Conservation (phyloP, 1,140 invertebrate genomes). For the Brachionus sp. region DNA sequence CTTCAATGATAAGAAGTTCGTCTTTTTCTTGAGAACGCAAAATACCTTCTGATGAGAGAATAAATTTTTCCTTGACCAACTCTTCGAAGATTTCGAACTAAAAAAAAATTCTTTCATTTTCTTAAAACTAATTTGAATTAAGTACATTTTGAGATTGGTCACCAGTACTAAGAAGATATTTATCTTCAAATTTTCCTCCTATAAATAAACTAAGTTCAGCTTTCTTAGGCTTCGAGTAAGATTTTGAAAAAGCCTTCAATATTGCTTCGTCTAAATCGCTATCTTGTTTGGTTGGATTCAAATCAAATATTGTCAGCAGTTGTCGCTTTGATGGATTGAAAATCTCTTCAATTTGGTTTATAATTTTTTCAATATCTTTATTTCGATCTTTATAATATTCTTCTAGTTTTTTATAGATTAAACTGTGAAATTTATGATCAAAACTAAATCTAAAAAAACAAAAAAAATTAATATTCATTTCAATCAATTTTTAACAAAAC, state of each 20-base stretch:
- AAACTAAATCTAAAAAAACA: background rate
- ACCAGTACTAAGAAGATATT: background rate
- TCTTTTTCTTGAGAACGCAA: background rate
- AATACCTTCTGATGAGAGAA: background rate
- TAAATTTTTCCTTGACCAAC: background rate
- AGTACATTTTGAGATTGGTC: background rate
- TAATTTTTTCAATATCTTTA: background rate
- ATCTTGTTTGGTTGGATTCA: constrained; percentile 11
- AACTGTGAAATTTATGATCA: background rate
- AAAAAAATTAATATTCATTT: background rate
- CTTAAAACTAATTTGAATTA: background rate
- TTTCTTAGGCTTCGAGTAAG: background rate
- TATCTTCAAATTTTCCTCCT: background rate
- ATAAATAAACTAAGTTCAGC: background rate
- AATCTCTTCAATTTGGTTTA: background rate
- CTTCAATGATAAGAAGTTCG: background rate
- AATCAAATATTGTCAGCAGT: constrained; percentile 13
- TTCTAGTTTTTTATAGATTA: background rate
- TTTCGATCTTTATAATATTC: background rate
- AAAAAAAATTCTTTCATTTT: background rate
- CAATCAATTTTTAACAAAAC: background rate
- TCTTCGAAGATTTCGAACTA: constrained; percentile 10
- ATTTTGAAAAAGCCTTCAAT: background rate
- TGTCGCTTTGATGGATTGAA: background rate
- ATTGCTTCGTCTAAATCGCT: constrained; percentile 30